Evolutionary conservation across 2,888 invertebrate genomes (phyloP).

Genomic region (Monoplex corrugatus): DNA sequence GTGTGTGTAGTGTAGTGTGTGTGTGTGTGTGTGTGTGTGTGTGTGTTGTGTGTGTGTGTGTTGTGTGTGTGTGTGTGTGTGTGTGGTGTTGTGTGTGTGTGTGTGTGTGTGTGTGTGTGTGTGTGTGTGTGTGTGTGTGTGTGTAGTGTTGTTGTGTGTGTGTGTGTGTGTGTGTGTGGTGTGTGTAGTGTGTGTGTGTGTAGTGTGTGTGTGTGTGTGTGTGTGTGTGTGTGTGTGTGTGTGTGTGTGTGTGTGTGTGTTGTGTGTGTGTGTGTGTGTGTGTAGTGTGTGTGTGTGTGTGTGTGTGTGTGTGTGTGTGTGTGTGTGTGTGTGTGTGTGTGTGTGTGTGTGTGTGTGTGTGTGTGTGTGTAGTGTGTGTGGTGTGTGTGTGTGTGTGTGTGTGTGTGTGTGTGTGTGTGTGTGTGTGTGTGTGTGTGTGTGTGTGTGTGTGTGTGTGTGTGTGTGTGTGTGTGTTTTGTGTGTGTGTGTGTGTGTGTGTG

Average conservation of each 20-base stretch:
- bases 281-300: conserved; percentile 7
- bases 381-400: conserved; percentile 19
- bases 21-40: background rate
- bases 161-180: background rate
- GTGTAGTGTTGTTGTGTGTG: conserved; percentile 19
- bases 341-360: conserved; percentile 40
- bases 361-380: background rate
- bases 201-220: background rate
- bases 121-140: conserved; percentile 26
- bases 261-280: background rate
- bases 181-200: background rate
- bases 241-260: background rate
- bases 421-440: conserved; percentile 18
- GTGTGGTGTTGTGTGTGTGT: background rate
- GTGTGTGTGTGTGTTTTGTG: too few relatives aligned
- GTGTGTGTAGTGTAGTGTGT: too few relatives aligned
- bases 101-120: conserved; percentile 37
- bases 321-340: conserved; percentile 35
- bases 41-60: conserved; percentile 8
- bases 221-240: background rate
- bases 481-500: too few relatives aligned
- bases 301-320: conserved; percentile 5
- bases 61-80: conserved; percentile 5
- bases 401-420: conserved; percentile 25
- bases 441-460: background rate